These are phyloP conservation scores for Drosophila bocki DNA, from an alignment of 1,140 invertebrate species.

Conservation along the genomic window DNA sequence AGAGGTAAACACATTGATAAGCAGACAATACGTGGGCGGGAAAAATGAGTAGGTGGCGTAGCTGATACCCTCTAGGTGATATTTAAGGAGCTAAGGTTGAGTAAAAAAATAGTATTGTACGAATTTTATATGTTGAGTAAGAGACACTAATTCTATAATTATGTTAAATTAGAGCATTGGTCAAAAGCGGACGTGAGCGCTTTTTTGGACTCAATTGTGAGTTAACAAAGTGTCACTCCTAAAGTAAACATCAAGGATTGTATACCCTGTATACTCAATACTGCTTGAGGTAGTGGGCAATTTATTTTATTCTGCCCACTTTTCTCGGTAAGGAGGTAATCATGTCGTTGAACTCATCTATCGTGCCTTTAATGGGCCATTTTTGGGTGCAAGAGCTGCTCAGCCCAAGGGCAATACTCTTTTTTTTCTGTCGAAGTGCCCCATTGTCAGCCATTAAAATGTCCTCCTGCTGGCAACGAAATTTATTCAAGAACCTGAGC, in stretches of 20 bases:
- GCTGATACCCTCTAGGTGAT: neutral
- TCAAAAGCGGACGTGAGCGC: too few species aligned
- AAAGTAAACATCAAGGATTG: neutral
- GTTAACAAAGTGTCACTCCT: neutral
- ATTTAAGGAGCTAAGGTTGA: too few species aligned
- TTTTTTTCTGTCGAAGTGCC: slow-evolving; percentile 1
- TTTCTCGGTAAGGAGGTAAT: neutral
- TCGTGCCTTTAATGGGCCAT: slow-evolving; percentile 34
- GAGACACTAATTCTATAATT: too few species aligned
- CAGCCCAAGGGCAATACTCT: slow-evolving; percentile 14
- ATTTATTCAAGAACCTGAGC: slow-evolving; percentile 12
- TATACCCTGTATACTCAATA: neutral
- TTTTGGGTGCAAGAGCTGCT: slow-evolving; percentile 7
- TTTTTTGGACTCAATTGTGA: too few species aligned
- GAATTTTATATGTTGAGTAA: too few species aligned
- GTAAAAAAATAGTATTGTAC: too few species aligned
- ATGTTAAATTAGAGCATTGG: neutral
- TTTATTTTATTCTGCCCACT: slow-evolving; percentile 7
- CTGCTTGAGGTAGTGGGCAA: neutral
- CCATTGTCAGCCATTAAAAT: slow-evolving; percentile 39
- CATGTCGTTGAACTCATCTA: neutral
- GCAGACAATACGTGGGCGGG: slow-evolving; percentile 1
- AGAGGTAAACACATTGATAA: slow-evolving; percentile 43
- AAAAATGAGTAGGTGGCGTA: neutral
- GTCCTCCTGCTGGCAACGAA: neutral